Evolutionary conservation across 2,113 vertebrate genomes (phyloP), one percentile per base, ranked within the genome.

Genomic region (Misgurnus mizolepis): DNA sequence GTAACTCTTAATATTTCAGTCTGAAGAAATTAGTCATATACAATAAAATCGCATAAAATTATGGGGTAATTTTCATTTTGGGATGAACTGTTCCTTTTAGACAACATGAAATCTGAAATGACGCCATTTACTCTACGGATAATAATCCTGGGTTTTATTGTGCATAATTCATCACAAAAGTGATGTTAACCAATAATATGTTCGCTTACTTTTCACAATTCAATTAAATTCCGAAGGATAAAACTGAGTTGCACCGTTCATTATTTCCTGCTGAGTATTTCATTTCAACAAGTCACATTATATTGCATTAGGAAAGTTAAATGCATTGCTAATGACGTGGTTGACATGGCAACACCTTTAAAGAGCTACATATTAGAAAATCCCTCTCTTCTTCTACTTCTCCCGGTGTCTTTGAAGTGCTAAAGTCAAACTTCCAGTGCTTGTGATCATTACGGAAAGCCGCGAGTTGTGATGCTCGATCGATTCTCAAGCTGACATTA

Each of bases 401-500:
- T 53, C 50, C 55, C 14, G n/a, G 55, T 62, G 2, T 64, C 58
- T 49, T 62, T 75, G 18, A 75, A 47, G 58, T 34, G 15, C 22
- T n/a, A 6, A 17, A 58, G 8, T 58, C 6, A 18, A n/a, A 8
- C 15, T 58, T 58, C 18, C 17, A 17, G 7, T 27, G 4, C 72
- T 75, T 64, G 14, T 62, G 58, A 75, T 62, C 41, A 49, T 64
- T 64, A 75, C 7, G 22, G 56, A 49, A 49, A 49, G 6, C 58
- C 49, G 58, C 64, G 22, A 34, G 72, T 64, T 64, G 58, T 64
- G 72, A 49, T 64, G 41, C 56, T 27, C 12, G 0, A 62, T 75
- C 72, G 47, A 45, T 49, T 64, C 15, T 75, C 58, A 62, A 49
- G 41, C 43, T 75, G 72, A 75, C 72, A 62, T 17, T 64, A 45